A percentile compares a stretch with the other conserved stretches of the same genome.
Evolutionary conservation across 2,888 invertebrate species (phyloP).

Genomic region (Mythimna vitellina): DNA sequence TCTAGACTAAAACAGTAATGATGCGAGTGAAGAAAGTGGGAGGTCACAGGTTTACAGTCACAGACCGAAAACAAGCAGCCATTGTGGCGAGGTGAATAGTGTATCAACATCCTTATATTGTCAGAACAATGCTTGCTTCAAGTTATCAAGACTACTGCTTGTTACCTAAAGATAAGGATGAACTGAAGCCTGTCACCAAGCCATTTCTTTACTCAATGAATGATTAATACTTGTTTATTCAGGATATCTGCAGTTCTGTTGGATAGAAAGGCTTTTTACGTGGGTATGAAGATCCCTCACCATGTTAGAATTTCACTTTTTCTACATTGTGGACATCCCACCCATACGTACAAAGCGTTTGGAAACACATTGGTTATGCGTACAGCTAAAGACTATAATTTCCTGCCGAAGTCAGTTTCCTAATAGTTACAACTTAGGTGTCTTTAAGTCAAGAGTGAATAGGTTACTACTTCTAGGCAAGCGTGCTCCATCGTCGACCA

Average conservation of each 20-base stretch:
- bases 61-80: constrained; percentile 19
- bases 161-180: constrained; percentile 13
- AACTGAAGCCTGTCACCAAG: constrained; percentile 2
- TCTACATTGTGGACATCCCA: too few species aligned
- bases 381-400: too few species aligned
- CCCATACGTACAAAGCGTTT: too few species aligned
- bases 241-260: not conserved
- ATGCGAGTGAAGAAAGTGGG: not conserved
- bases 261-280: not conserved
- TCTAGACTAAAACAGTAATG: not conserved
- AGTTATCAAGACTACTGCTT: constrained; percentile 13
- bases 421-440: too few species aligned
- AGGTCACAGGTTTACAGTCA: constrained; percentile 7
- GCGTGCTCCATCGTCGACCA: too few species aligned
- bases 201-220: not conserved
- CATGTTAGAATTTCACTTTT: too few species aligned
- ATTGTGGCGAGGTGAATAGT: constrained; percentile 39
- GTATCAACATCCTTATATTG: constrained; percentile 47
- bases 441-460: too few species aligned
- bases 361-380: too few species aligned
- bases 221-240: too few species aligned
- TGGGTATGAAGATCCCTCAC: not conserved
- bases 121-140: constrained; percentile 29
- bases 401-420: too few species aligned
- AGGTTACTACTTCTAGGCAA: too few species aligned